Percentiles rank a stretch among this genome's conserved stretches.
Evolutionary conservation across 2,113 vertebrate genomes (phyloP).

Genomic region (Cacatua alba): DNA sequence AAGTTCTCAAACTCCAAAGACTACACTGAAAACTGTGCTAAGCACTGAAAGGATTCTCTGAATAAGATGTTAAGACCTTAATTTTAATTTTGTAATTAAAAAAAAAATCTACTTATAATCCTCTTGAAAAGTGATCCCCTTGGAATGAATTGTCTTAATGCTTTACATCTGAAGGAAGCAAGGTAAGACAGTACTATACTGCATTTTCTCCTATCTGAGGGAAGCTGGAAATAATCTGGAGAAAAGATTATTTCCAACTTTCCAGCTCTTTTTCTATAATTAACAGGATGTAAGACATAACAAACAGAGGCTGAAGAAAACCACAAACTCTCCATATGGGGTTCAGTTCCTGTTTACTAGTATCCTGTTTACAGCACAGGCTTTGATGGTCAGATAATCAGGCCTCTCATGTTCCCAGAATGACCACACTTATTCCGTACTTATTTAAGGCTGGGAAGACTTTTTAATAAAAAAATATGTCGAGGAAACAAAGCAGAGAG

Average conservation of each 20-base stretch:
- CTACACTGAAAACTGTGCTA: not conserved
- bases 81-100: slow-evolving; percentile 40
- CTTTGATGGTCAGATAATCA: slow-evolving; percentile 72
- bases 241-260: slow-evolving; percentile 69
- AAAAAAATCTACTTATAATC: slow-evolving; percentile 33
- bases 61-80: not conserved
- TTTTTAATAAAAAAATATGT: slow-evolving; percentile 70
- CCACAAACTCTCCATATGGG: slow-evolving; percentile 64
- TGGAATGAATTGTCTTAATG: slow-evolving; percentile 51
- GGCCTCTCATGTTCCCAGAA: slow-evolving; percentile 69
- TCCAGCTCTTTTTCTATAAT: slow-evolving; percentile 73
- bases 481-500: slow-evolving; percentile 59
- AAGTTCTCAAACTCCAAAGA: not conserved
- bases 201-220: slow-evolving; percentile 46
- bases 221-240: slow-evolving; percentile 70
- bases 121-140: slow-evolving; percentile 61
- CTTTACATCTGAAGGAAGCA: slow-evolving; percentile 60
- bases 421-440: slow-evolving; percentile 60
- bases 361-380: slow-evolving; percentile 65
- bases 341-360: slow-evolving; percentile 69
- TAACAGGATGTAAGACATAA: slow-evolving; percentile 74
- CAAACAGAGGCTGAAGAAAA: slow-evolving; percentile 73
- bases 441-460: slow-evolving; percentile 57
- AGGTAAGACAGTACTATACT: slow-evolving; percentile 34
- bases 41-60: not conserved